Evolutionary conservation across 2,113 vertebrate genomes (phyloP), one percentile per base, ranked within the genome.

Genomic region (Ciconia stormi): DNA sequence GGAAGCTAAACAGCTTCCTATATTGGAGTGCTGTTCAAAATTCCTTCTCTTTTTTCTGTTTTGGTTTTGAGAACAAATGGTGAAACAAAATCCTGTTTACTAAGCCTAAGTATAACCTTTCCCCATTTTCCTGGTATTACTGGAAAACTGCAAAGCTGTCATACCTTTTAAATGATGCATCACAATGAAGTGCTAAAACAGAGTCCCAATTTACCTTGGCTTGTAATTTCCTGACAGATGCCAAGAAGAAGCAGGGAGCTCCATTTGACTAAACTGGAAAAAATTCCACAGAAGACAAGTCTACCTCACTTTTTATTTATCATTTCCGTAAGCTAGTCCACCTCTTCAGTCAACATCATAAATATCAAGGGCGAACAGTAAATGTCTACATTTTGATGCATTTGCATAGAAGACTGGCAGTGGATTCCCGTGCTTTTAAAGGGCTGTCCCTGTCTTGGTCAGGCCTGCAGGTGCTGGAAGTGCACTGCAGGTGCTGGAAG

Each of bases 161-260:
- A 98, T 98, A 84, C 95, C 89, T 98, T 98, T 98, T 71, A 93
- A 97, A 96, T 98, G 98, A 98, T 94, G 92, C 97, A 84, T 96
- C 96, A 94, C 94, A 97, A 97, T 96, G 97, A 98, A 98, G 98
- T 98, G 98, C 95, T 97, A 98, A 86, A 98, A 93, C 94, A 97
- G 97, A 82, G 90, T 74, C 94, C 96, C 87, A 88, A 49, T 98
- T 98, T 98, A 97, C 74, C 92, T 97, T 98, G 97, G 97, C 97
- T 94, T 96, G 34, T 93, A 95, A 67, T 93, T 95, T 97, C 87
- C 82, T 61, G 66, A 70, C 53, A 95, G 73, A 94, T 61, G 97
- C 97, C 98, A 98, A 95, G 95, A 94, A 89, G 93, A 95, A 89
- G 93, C 66, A 97, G 72, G 46, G 70, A 97, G 92, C 70, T 89